phyloP scores from a whole-genome alignment of 2,797 vertebrate species.

The Harpagifer antarcticus region DNA sequence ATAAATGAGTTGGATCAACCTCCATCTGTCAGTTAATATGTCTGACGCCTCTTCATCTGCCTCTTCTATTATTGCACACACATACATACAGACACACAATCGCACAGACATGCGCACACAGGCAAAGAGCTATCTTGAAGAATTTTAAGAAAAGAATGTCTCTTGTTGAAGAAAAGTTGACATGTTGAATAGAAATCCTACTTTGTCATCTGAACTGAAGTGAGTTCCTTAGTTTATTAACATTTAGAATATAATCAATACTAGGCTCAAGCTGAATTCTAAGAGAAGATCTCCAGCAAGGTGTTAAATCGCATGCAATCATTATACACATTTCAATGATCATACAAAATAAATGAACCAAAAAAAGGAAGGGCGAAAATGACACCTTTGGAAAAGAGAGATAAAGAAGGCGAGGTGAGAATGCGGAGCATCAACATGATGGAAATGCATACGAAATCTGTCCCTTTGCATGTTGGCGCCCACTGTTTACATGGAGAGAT shows the following conservation, averaged over 20 bases:
- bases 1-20: conserved; percentile 99
- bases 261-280: conserved; percentile 11
- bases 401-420: conserved; percentile 45
- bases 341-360: conserved; percentile 30
- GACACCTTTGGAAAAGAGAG: conserved; percentile 34
- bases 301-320: conserved; percentile 37
- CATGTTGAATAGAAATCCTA: conserved; percentile 48
- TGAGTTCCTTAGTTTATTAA: conserved; percentile 49
- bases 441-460: conserved; percentile 78
- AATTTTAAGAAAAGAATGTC: conserved; percentile 61
- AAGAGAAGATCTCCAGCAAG: conserved; percentile 24
- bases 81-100: conserved; percentile 48
- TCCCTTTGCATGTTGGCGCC: conserved; percentile 72
- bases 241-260: conserved; percentile 13
- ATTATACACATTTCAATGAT: conserved; percentile 21
- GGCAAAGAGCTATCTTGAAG: conserved; percentile 55
- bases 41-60: conserved; percentile 96
- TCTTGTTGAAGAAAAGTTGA: conserved; percentile 61
- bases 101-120: conserved; percentile 15
- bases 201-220: conserved; percentile 45
- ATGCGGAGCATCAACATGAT: conserved; percentile 46
- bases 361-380: conserved; percentile 37
- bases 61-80: conserved; percentile 84
- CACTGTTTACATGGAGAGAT: conserved; percentile 73
- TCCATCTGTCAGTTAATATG: conserved; percentile 99